A percentile compares a stretch with the other conserved stretches of the same genome.
These are phyloP conservation scores for Bambusicola thoracicus DNA, from an alignment of 2,113 vertebrate species.

Conservation along the genomic window DNA sequence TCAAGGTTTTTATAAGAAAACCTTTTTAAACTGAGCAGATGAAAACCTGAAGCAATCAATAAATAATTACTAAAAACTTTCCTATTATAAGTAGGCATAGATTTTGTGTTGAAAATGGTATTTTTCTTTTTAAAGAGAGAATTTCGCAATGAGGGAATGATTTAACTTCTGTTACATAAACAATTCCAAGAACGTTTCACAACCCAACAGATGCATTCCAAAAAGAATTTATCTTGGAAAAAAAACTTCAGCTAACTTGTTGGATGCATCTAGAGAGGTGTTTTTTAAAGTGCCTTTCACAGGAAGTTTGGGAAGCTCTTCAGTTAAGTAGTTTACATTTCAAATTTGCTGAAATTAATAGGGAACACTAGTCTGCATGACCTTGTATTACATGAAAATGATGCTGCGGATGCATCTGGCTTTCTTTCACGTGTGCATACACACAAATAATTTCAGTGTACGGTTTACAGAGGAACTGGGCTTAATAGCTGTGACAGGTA, in stretches of 20 bases:
- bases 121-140: background rate
- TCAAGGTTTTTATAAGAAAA: background rate
- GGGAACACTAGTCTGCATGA: background rate
- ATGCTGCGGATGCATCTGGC: background rate
- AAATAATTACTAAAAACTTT: conserved; percentile 19
- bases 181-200: background rate
- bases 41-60: conserved; percentile 15
- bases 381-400: background rate
- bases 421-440: background rate
- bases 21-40: background rate
- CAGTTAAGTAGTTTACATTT: background rate
- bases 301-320: background rate
- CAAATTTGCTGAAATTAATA: background rate
- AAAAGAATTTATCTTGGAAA: background rate
- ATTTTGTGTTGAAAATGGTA: background rate
- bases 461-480: background rate
- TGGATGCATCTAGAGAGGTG: background rate
- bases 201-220: background rate
- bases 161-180: background rate
- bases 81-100: background rate
- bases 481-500: background rate
- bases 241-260: background rate
- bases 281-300: background rate
- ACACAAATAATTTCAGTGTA: background rate
- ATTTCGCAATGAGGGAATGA: background rate